phyloP scores from a whole-genome alignment of 2,113 vertebrate genomes.

The Boulengeromyrus knoepffleri region DNA sequence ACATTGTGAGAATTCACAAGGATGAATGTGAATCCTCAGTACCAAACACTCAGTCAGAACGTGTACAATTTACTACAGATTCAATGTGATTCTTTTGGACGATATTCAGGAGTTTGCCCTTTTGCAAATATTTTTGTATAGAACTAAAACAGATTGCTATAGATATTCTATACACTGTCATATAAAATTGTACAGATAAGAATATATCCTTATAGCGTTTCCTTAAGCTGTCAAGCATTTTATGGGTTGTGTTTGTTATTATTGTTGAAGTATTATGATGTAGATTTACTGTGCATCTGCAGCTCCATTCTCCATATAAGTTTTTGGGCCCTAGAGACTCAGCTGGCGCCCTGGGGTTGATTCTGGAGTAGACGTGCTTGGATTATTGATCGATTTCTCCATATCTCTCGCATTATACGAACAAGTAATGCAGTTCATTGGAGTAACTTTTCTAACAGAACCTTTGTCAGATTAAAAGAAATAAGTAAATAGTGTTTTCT shows the following conservation, averaged over 20 bases:
- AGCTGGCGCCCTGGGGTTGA: background rate
- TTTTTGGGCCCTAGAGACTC: conserved; percentile 15
- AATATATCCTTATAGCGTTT: conserved; percentile 29
- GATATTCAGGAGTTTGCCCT: conserved; percentile 42
- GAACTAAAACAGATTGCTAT: conserved; percentile 39
- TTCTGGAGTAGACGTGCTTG: background rate
- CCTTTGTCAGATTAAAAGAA: conserved; percentile 1
- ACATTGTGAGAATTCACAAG: conserved; percentile 12
- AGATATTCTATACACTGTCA: conserved; percentile 40
- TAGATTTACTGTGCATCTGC: conserved; percentile 15
- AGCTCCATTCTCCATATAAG: background rate
- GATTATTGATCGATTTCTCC: background rate
- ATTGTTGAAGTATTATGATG: conserved; percentile 32
- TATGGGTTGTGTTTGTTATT: conserved; percentile 28
- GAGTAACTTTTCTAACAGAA: background rate
- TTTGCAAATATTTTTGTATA: conserved; percentile 50
- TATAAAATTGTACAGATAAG: conserved; percentile 40
- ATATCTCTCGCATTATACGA: background rate
- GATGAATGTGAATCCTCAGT: conserved; percentile 13
- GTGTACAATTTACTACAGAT: conserved; percentile 30
- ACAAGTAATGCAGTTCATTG: background rate
- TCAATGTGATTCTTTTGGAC: conserved; percentile 27
- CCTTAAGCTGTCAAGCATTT: conserved; percentile 26
- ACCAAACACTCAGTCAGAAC: conserved; percentile 20
- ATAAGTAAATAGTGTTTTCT: background rate